phyloP scores from a whole-genome alignment of 2,797 vertebrate species.

The Zalophus californianus region DNA sequence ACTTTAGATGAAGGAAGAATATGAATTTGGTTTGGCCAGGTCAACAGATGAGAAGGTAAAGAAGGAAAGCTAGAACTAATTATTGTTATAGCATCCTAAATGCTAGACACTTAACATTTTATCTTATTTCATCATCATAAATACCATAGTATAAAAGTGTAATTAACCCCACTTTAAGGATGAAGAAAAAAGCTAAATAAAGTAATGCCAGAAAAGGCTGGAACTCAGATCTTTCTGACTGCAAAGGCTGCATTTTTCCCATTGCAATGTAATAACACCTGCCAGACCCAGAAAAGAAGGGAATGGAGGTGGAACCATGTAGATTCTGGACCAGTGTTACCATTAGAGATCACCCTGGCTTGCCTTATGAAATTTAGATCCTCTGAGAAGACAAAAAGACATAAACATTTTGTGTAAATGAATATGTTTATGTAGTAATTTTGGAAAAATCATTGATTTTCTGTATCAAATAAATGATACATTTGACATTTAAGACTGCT shows the following conservation, averaged over 20 bases:
- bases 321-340: not conserved
- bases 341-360: not conserved
- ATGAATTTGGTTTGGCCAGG: not conserved
- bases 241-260: not conserved
- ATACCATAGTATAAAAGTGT: not conserved
- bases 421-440: not conserved
- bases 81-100: not conserved
- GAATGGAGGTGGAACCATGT: not conserved
- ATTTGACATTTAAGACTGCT: not conserved
- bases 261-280: not conserved
- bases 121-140: not conserved
- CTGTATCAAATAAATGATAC: not conserved
- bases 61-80: not conserved
- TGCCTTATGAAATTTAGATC: not conserved
- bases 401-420: not conserved
- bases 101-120: not conserved
- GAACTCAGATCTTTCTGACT: not conserved
- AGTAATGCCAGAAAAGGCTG: not conserved
- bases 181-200: not conserved
- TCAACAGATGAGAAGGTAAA: not conserved
- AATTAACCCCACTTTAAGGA: not conserved
- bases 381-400: not conserved
- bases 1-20: not conserved
- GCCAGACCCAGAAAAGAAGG: not conserved
- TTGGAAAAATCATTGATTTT: not conserved